Base-by-base conservation (phyloP, 2,113 vertebrate species). In the Apistogramma diplotaenia region DNA sequence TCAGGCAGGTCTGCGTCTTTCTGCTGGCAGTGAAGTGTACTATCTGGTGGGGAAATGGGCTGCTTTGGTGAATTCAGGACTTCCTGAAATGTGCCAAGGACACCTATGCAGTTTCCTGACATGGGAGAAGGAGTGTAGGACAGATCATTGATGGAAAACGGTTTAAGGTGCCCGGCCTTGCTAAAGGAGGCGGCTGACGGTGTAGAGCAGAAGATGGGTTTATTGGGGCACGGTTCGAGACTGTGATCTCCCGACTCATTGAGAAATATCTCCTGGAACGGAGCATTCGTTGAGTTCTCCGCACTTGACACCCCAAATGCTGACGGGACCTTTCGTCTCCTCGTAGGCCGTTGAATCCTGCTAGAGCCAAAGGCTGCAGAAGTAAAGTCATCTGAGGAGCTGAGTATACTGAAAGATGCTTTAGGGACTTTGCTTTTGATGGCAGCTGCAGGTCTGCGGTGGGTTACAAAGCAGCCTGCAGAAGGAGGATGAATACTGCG, bases 321-420 rank as follows among this genome's bases (percentile, higher is more conserved):
- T 1, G 27, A 8, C 4, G 10, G 83, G 23, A 12, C 6, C 18
- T 9, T 82, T 33, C 4, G 80, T 35, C 21, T 88, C 58, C 25
- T 79, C 10, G 75, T 12, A 31, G 37, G 18, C 6, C 1, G 57
- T 8, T 29, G 11, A 31, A 35, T 29, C 12, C 35, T 31, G 6
- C 25, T 78, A 35, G 55, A 18, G 8, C 6, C 12, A 7, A 25
- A 7, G 1, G 11, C 56, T 18, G 25, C 23, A 16, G 62, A 55
- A 11, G 79, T 35, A 43, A 94, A 94, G 15, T 95, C 93, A 11
- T 93, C 91, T 1, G 93, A 94, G 4, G 93, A 95, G 89, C 92
- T 84, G 3, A 92, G 60, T 6, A 54, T 46, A 55, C 5, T 40
- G 15, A 16, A 55, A 5, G 8, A 23, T 6, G 23, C 54, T 73